Base-by-base conservation (phyloP, 2,113 vertebrate genomes). In the Campylomormyrus numenius region DNA sequence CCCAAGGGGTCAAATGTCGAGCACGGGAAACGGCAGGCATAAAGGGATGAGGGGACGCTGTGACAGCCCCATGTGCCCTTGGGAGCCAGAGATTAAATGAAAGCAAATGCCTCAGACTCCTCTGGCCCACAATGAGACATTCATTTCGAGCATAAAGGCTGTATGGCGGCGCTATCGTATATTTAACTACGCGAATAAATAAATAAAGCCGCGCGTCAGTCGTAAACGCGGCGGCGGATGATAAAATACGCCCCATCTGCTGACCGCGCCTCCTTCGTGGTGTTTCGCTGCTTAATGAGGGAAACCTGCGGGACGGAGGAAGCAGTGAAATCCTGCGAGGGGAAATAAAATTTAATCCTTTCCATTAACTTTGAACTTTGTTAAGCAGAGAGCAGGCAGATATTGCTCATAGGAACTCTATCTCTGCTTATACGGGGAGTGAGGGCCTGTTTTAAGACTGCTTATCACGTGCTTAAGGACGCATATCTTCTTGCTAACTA, bases 1-100 rank as follows among this genome's bases (percentile, higher is more conserved):
- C 50, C 88, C 92, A 93, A 11, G 92, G 94, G 94, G 94, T 89
- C 93, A 95, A 94, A 95, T 95, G 96, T 97, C 95, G 49, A 95
- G 48, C 95, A 93, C 93, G 93, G 96, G 93, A 89, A 94, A 96
- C 94, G 94, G 90, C 91, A 90, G 80, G 94, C 96, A 96, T 96
- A 94, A 97, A 98, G 97, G 95, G 95, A 24, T 95, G 95, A 94
- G 94, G 95, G 95, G 96, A 97, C 95, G 96, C 93, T 93, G 93
- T 96, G 95, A 95, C 96, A 96, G 95, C 93, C 93, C 88, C 91
- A 93, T 94, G 94, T 89, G 90, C 94, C 94, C 92, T 93, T 94
- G 93, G 93, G 93, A 93, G 94, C 93, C n/a, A 39, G 93, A 94
- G 94, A 95, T 95, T 95, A 95, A 95, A 95, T 96, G 94, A 91